Base-by-base conservation (phyloP, 35 echinoderm and acorn worm genomes). In the Patiria miniata region DNA sequence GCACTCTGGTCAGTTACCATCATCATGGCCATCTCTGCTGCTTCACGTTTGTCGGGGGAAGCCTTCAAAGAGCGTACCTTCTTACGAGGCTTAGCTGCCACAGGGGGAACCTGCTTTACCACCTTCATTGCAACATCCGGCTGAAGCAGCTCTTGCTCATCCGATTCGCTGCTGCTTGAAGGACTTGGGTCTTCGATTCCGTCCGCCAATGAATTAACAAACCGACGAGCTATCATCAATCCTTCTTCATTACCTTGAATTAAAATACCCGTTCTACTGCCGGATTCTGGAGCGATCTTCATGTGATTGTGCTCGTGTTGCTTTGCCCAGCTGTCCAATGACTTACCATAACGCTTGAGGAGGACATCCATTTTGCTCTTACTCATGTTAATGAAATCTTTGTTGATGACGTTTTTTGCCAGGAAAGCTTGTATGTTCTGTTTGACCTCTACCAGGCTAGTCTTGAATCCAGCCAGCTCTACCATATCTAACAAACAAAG, bases 221-320 rank as follows among this genome's bases (percentile, higher is more conserved):
- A 50, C 17, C 56, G 14, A 2, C 21, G 36, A 21, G 59, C 88
- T 2, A 6, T 40, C 30, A 1, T 51, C 1, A 84, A 51, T 78
- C 80, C 88, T 37, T 77, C 50, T 78, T 84, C 57, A 21, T 68
- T 84, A n/a, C 88, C 88, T 90, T 78, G 76, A 1, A 90, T 76
- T 4, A 61, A 6, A 40, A 90, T 51, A 21, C 86, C 77, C 5
- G 16, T 80, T 6, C 58, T 2, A 0, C 40, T 52, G 36, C 36
- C 86, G 2, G 37, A 17, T 44, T 56, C 36, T 21, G 2, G 18
- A 36, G 39, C 38, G 9, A 88, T 60, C 10, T 37, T 44, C 8
- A 59, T 32, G 33, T 59, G 23, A 2, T 57, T 60, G 37, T 57
- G 2, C 10, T 29, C 52, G n/a, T 88, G 26, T 2, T 68, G 40